Conservation (phyloP, 2,113 vertebrate species). For the Platysternon megacephalum region DNA sequence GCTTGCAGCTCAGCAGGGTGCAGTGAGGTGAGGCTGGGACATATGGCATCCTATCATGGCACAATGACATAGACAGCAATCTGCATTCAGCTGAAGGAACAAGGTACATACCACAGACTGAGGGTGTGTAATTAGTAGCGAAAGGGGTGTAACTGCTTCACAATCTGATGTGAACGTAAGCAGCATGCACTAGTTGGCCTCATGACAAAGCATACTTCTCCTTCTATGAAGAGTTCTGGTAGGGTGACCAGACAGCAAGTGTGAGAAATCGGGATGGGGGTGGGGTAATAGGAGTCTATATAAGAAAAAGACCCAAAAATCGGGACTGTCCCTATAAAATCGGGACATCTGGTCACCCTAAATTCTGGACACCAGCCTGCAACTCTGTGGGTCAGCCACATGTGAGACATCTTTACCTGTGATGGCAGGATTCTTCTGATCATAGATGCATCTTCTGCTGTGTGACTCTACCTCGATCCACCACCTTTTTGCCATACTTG, state of each 20-base stretch:
- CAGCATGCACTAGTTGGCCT: neutral
- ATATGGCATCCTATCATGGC: neutral
- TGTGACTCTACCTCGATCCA: neutral
- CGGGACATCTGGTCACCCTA: too few species aligned
- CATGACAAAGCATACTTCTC: neutral
- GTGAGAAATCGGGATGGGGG: too few species aligned
- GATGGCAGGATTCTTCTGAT: neutral
- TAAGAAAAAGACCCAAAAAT: too few species aligned
- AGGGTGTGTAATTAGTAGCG: neutral
- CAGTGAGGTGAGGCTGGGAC: neutral
- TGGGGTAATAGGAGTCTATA: too few species aligned
- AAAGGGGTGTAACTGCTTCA: neutral
- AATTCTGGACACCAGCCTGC: too few species aligned
- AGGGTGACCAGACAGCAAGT: too few species aligned
- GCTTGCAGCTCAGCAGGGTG: neutral
- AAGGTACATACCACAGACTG: neutral
- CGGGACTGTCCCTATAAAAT: too few species aligned
- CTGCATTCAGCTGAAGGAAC: rapidly evolving
- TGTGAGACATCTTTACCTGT: neutral
- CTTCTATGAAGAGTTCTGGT: neutral
- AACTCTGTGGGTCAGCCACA: neutral
- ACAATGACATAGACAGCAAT: neutral
- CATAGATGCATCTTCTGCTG: neutral
- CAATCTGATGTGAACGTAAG: neutral
- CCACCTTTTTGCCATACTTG: neutral